These are phyloP conservation scores for Sebastes fasciatus DNA, from an alignment of 2,113 vertebrate species.

Conservation along the genomic window DNA sequence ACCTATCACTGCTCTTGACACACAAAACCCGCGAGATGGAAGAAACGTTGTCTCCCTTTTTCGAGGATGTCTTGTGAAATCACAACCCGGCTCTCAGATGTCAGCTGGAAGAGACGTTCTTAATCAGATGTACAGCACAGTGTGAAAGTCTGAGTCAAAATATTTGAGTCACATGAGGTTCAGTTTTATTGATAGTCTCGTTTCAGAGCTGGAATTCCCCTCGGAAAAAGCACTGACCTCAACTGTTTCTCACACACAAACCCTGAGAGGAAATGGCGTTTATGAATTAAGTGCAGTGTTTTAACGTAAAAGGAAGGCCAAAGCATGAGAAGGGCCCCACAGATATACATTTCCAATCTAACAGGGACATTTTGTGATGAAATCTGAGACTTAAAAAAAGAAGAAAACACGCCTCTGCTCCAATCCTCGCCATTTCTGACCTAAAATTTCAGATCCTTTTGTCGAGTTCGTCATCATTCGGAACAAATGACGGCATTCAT, in stretches of 20 bases:
- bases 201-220: slow-evolving; percentile 71
- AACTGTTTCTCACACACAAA: slow-evolving; percentile 28
- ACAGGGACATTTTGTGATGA: neutral
- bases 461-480: slow-evolving; percentile 60
- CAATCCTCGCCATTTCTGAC: slow-evolving; percentile 40
- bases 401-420: slow-evolving; percentile 10
- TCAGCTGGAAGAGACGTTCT: slow-evolving; percentile 17
- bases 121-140: slow-evolving; percentile 14
- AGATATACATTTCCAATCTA: neutral
- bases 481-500: slow-evolving; percentile 76
- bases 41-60: neutral
- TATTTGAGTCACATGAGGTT: slow-evolving; percentile 69
- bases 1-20: neutral
- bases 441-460: slow-evolving; percentile 56
- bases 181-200: slow-evolving; percentile 47
- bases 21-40: neutral
- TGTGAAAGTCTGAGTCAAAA: slow-evolving; percentile 19
- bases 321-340: neutral
- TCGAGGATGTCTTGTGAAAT: neutral
- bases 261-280: slow-evolving; percentile 47
- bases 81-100: slow-evolving; percentile 10
- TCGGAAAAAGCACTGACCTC: slow-evolving; percentile 29
- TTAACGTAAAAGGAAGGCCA: neutral
- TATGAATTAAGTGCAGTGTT: slow-evolving; percentile 39
- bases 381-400: slow-evolving; percentile 15